These are phyloP conservation scores for Apostichopus parvimensis DNA, from an alignment of 35 echinoderm and acorn worm species.

Conservation along the genomic window DNA sequence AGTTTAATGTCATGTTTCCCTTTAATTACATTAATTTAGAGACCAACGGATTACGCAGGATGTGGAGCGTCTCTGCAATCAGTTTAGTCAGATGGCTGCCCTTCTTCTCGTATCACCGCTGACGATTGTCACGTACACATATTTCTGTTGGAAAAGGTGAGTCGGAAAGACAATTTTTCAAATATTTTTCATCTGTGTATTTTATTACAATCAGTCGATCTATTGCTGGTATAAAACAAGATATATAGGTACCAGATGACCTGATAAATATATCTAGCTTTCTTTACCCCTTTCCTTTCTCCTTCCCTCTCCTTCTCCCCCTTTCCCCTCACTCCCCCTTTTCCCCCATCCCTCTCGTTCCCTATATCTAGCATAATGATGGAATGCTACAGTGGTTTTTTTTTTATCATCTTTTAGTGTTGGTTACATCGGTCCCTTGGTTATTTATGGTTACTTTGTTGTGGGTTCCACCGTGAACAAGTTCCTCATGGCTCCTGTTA, in stretches of 20 bases:
- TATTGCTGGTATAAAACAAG: too few species aligned
- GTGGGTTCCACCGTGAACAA: slow-evolving; percentile 76
- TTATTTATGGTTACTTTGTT: slow-evolving; percentile 86
- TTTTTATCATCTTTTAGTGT: slow-evolving; percentile 44
- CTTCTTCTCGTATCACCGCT: slow-evolving; percentile 69
- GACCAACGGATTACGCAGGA: slow-evolving; percentile 90
- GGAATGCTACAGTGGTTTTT: too few species aligned
- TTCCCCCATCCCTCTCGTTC: too few species aligned
- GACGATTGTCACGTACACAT: slow-evolving; percentile 72
- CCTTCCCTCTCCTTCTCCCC: too few species aligned
- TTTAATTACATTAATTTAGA: slow-evolving; percentile 30
- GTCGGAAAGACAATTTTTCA: background rate
- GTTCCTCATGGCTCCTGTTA: slow-evolving; percentile 89
- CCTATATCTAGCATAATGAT: too few species aligned
- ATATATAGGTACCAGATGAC: too few species aligned
- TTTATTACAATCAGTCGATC: too few species aligned
- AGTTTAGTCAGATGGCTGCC: slow-evolving; percentile 73
- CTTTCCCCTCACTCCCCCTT: too few species aligned
- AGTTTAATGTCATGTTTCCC: too few species aligned
- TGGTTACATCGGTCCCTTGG: slow-evolving; percentile 82
- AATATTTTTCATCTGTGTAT: background rate
- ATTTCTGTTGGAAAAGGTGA: slow-evolving; percentile 73
- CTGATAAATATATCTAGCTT: too few species aligned
- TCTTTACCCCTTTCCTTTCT: too few species aligned
- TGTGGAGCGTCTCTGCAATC: slow-evolving; percentile 86